phyloP scores from a whole-genome alignment of 2,888 invertebrate genomes.

The Pyrocoelia pectoralis region DNA sequence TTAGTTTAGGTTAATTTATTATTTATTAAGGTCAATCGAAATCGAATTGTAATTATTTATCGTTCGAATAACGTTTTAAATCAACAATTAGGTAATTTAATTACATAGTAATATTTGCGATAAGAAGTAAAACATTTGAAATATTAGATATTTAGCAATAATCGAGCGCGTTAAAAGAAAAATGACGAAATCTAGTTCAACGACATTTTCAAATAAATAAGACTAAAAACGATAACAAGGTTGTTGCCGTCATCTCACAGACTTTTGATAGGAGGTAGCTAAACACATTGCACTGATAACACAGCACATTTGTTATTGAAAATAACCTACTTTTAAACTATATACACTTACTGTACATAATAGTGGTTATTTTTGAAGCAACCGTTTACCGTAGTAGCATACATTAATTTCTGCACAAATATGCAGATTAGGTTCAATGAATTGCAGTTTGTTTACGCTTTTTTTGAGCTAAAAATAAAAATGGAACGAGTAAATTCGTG shows the following conservation, averaged over 20 bases:
- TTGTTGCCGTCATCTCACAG: slow-evolving; percentile 42
- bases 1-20: no score
- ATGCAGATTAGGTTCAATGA: neutral
- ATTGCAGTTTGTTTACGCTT: neutral
- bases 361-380: neutral
- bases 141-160: no score
- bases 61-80: no score
- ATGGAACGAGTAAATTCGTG: neutral
- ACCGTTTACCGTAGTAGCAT: no score
- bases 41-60: no score
- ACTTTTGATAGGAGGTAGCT: slow-evolving; percentile 39
- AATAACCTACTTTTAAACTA: slow-evolving; percentile 24
- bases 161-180: slow-evolving; percentile 27
- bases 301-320: slow-evolving; percentile 34
- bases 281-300: slow-evolving; percentile 38
- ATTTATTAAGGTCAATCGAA: no score
- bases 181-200: slow-evolving; percentile 43
- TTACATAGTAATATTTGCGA: neutral
- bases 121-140: neutral
- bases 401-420: neutral
- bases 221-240: slow-evolving; percentile 42
- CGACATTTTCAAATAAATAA: slow-evolving; percentile 42
- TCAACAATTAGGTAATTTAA: no score
- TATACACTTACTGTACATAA: neutral
- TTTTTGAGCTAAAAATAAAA: neutral